Percentiles rank a stretch among this genome's conserved stretches.
These are phyloP conservation scores for Tinea semifulvella DNA, from an alignment of 2,888 invertebrate species.

Conservation along the genomic window DNA sequence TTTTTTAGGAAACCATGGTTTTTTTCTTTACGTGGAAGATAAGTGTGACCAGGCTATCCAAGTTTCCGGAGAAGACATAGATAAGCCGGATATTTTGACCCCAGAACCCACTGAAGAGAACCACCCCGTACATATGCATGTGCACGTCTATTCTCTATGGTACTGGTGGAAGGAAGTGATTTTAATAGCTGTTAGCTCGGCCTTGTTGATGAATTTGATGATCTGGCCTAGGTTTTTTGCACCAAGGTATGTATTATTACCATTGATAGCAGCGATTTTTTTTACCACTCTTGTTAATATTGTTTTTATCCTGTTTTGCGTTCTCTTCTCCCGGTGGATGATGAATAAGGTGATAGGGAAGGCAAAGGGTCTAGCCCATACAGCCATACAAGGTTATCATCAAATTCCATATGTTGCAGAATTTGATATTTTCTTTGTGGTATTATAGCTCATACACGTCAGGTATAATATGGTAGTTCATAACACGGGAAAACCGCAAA, in stretches of 20 bases:
- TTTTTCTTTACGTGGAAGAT: constrained; percentile 74
- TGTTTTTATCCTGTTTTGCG: no score
- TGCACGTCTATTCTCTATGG: constrained; percentile 79
- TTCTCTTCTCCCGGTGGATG: no score
- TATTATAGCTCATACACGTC: no score
- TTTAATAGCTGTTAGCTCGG: constrained; percentile 77
- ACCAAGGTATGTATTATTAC: constrained; percentile 20
- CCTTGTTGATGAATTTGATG: constrained; percentile 74
- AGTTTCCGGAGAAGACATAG: constrained; percentile 34
- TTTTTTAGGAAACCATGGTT: constrained; percentile 72
- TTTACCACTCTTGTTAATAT: no score
- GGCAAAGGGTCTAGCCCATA: no score
- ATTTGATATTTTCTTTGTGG: no score
- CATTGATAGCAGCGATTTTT: no score
- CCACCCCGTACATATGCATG: constrained; percentile 71
- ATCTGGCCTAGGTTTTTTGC: constrained; percentile 53
- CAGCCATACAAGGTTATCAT: no score
- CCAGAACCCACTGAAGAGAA: constrained; percentile 38
- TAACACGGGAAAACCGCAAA: no score
- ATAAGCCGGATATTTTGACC: constrained; percentile 29
- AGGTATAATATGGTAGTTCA: no score
- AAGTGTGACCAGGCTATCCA: constrained; percentile 56
- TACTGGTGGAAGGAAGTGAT: constrained; percentile 85
- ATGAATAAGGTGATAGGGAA: no score
- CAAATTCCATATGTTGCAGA: no score